These are phyloP conservation scores for Gymnoscopelus microlampas DNA, from an alignment of 2,797 vertebrate genomes.

Conservation along the genomic window DNA sequence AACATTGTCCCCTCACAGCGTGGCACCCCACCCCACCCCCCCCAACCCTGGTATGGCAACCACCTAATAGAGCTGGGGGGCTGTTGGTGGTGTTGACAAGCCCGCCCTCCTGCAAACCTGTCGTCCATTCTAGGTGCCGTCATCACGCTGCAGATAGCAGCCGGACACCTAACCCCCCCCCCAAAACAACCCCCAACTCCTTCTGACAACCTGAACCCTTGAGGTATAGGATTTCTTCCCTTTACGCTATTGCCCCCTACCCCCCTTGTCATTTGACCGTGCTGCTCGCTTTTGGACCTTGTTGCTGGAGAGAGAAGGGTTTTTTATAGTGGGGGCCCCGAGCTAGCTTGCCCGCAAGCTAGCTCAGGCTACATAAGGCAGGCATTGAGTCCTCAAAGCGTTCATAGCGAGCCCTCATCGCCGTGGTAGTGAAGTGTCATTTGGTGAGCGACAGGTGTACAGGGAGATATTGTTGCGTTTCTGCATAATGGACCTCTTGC, in stretches of 20 bases:
- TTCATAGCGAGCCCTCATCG: slow-evolving; percentile 56
- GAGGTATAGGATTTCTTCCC: slow-evolving; percentile 73
- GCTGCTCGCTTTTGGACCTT: slow-evolving; percentile 79
- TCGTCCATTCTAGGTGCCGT: slow-evolving; percentile 75
- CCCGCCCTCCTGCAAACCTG: slow-evolving; percentile 62
- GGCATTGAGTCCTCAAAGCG: slow-evolving; percentile 59
- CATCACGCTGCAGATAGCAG: slow-evolving; percentile 74
- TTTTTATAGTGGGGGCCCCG: slow-evolving; percentile 67
- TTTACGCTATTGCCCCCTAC: slow-evolving; percentile 16
- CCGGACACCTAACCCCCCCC: slow-evolving; percentile 54
- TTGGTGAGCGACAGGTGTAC: slow-evolving; percentile 40
- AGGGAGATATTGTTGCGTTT: slow-evolving; percentile 41
- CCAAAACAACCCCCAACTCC: slow-evolving; percentile 39
- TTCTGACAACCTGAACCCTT: slow-evolving; percentile 57
- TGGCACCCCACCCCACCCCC: slow-evolving; percentile 22
- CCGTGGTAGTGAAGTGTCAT: slow-evolving; percentile 21
- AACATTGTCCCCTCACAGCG: slow-evolving; percentile 50
- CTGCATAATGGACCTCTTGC: slow-evolving; percentile 28
- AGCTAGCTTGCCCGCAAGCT: slow-evolving; percentile 37
- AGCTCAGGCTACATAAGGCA: slow-evolving; percentile 72
- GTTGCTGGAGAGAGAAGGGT: slow-evolving; percentile 83
- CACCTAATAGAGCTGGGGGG: slow-evolving; percentile 59
- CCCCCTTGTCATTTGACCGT: slow-evolving; percentile 72
- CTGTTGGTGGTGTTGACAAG: slow-evolving; percentile 75
- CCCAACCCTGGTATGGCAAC: slow-evolving; percentile 38